Evolutionary conservation across 1,140 invertebrate genomes (phyloP), one percentile per base, ranked within the genome.

Genomic region (Euschistus heros): DNA sequence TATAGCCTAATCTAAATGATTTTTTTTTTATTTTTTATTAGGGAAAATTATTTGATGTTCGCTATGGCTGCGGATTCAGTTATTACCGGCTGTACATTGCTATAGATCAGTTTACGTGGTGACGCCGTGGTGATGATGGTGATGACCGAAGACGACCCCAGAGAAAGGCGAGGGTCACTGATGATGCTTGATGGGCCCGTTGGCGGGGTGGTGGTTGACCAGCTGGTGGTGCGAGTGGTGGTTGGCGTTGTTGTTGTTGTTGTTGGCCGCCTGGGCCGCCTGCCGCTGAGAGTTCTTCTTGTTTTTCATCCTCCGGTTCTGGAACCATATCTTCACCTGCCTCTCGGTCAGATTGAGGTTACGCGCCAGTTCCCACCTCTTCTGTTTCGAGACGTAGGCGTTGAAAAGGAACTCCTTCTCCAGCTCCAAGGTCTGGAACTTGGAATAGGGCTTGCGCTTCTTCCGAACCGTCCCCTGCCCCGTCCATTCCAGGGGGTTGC

Each of bases 271-370:
- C 73, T 88, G 86, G 65, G 85, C 84, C 68, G 85, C 79, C 75
- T 94, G 91, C 69, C 92, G 81, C 77, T 95, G 92, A 55, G 85
- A 91, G 75, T 94, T 94, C 79, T 98, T 98, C 79, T 99, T 99
- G 78, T 95, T 97, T 79, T 99, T 99, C 97, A 99, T 99, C 66
- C 96, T 84, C 72, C 97, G 82, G 76, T 99, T 99, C 80, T 98
- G 95, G 78, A 97, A 97, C 87, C 87, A 89, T 74, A 91, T 90
- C 76, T 91, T 91, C 71, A 97, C 94, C 78, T 97, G 94, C 63
- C 94, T 81, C 78, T 98, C 94, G 44, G 92, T 93, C 63, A 97
- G 80, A 76, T 93, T 93, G 55, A 97, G 77, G 75, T 92, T 94
- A 66, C 92, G 81, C 70, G 94, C 93, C 71, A 97, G 76, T 77